A percentile compares a stretch with the other conserved stretches of the same genome.
Evolutionary conservation across 2,113 vertebrate genomes (phyloP).

Genomic region (Corythornis vintsioides): DNA sequence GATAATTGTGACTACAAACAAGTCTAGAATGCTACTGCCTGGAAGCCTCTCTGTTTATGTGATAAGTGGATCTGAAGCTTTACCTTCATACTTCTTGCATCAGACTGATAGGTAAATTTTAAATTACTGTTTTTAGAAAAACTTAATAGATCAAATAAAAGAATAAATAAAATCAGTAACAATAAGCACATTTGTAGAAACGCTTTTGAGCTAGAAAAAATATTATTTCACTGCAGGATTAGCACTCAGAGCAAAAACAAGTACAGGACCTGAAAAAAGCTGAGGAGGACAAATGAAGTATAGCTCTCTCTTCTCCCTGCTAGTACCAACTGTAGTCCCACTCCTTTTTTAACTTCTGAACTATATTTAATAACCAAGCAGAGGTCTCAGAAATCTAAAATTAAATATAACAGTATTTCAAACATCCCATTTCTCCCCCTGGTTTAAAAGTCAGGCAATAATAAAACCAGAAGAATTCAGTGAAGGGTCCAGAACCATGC

Average conservation of each 20-base stretch:
- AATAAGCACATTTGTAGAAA: background rate
- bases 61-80: background rate
- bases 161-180: background rate
- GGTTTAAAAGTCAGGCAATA: background rate
- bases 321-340: background rate
- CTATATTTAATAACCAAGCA: background rate
- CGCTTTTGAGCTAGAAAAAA: background rate
- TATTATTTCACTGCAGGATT: background rate
- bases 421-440: background rate
- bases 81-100: background rate
- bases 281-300: background rate
- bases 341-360: background rate
- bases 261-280: background rate
- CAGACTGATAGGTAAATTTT: background rate
- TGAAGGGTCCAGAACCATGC: background rate
- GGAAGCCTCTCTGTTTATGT: rapidly evolving
- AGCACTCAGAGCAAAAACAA: background rate
- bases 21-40: background rate
- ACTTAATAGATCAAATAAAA: background rate
- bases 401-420: background rate
- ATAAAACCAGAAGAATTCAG: background rate
- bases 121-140: background rate
- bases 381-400: background rate
- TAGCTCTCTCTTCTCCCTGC: background rate
- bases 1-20: background rate